Evolutionary conservation across 1,140 invertebrate genomes (phyloP).

Genomic region (Pseudomyrmex pallidus): DNA sequence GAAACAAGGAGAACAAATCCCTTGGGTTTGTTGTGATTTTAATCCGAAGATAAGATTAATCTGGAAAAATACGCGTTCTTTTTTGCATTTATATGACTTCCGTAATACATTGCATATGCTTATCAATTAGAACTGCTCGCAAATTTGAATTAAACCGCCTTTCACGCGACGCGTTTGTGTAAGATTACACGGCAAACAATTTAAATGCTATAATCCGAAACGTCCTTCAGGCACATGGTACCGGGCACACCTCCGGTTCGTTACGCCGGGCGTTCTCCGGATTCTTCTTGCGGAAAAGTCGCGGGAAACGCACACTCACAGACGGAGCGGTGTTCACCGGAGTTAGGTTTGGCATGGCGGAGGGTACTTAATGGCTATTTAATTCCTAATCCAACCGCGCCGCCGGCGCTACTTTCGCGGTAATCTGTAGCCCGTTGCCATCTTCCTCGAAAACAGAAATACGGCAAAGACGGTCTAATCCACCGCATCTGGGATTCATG

Average conservation of each 20-base stretch:
- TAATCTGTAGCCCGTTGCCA: slow-evolving; percentile 75
- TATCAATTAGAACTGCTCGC: slow-evolving; percentile 17
- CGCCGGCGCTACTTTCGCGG: slow-evolving; percentile 74
- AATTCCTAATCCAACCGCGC: slow-evolving; percentile 74
- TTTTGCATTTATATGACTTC: no score
- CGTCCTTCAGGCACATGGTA: slow-evolving; percentile 58
- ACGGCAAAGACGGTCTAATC: slow-evolving; percentile 82
- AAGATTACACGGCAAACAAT: slow-evolving; percentile 54
- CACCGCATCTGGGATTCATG: slow-evolving; percentile 83
- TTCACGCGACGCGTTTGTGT: slow-evolving; percentile 28
- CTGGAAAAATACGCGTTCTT: no score
- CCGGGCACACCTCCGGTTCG: slow-evolving; percentile 47
- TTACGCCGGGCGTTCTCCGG: slow-evolving; percentile 40
- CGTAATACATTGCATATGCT: slow-evolving; percentile 24
- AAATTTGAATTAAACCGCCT: slow-evolving; percentile 46
- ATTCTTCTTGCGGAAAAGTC: slow-evolving; percentile 53
- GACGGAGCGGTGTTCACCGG: neutral
- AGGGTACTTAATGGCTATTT: slow-evolving; percentile 76
- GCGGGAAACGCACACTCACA: slow-evolving; percentile 21
- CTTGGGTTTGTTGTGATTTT: no score
- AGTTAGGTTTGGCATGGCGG: slow-evolving; percentile 49
- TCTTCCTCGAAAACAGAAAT: slow-evolving; percentile 81
- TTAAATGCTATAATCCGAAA: slow-evolving; percentile 59
- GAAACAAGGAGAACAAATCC: no score
- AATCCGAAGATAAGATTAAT: no score